phyloP scores from a whole-genome alignment of 2,113 vertebrate species.

The Ophiodon elongatus region DNA sequence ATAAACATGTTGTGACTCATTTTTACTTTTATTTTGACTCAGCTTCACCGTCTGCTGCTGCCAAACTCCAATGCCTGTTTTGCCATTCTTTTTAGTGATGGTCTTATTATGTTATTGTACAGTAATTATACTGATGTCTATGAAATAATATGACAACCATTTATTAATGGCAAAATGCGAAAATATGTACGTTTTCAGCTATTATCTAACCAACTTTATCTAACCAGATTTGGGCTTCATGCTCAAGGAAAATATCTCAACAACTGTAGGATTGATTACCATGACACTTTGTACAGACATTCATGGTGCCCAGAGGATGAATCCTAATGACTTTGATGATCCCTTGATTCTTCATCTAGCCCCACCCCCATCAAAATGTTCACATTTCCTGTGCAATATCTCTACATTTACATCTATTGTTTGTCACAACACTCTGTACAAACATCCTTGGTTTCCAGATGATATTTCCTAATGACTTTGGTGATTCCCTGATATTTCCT shows the following conservation, averaged over 20 bases:
- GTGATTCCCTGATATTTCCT: background rate
- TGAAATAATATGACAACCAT: background rate
- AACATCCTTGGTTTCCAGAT: background rate
- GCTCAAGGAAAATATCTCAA: background rate
- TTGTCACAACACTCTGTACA: background rate
- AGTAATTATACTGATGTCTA: background rate
- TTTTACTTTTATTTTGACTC: too few relatives aligned
- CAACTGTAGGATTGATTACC: background rate
- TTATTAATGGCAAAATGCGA: background rate
- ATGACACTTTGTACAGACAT: background rate
- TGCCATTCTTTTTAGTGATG: background rate
- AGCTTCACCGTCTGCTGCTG: background rate
- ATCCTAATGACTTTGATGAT: background rate
- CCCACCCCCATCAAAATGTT: background rate
- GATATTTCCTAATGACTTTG: background rate
- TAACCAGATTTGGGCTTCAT: background rate
- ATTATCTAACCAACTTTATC: background rate
- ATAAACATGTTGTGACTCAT: constrained; percentile 23
- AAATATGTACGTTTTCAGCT: too few relatives aligned
- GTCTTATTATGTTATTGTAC: background rate
- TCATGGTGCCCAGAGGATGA: background rate
- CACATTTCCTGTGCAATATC: background rate
- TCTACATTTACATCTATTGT: background rate
- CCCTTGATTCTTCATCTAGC: background rate
- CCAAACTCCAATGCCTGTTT: background rate